phyloP scores from a whole-genome alignment of 1,140 invertebrate species.

The Liolophura sinensis region DNA sequence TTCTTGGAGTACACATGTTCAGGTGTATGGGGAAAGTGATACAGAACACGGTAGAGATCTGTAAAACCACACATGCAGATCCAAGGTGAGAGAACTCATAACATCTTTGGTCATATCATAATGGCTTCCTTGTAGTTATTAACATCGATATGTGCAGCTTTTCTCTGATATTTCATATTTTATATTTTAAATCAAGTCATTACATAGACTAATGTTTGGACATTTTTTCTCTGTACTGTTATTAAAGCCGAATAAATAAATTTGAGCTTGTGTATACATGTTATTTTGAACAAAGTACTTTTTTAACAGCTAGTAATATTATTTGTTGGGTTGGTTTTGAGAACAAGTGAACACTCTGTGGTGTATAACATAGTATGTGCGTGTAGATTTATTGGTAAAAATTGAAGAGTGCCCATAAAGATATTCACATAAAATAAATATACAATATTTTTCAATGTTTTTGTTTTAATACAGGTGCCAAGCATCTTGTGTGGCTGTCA shows the following conservation, averaged over 20 bases:
- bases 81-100: constrained; percentile 32
- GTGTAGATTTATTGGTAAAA: neutral
- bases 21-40: constrained; percentile 47
- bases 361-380: neutral
- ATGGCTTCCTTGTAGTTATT: too few species aligned
- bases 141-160: too few species aligned
- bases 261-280: too few species aligned
- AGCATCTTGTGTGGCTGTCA: constrained; percentile 50
- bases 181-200: too few species aligned
- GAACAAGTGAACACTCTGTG: too few species aligned
- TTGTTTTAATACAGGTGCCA: constrained; percentile 36
- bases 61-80: constrained; percentile 44
- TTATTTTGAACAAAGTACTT: too few species aligned
- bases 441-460: neutral
- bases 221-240: too few species aligned
- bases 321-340: neutral
- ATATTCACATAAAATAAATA: neutral
- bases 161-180: too few species aligned
- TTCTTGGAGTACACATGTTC: constrained; percentile 45
- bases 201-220: neutral
- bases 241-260: neutral
- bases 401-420: neutral
- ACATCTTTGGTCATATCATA: too few species aligned
- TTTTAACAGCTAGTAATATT: neutral
- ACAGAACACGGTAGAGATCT: constrained; percentile 47